phyloP scores from a whole-genome alignment of 1,140 invertebrate species.

The Apolygus lucorum region DNA sequence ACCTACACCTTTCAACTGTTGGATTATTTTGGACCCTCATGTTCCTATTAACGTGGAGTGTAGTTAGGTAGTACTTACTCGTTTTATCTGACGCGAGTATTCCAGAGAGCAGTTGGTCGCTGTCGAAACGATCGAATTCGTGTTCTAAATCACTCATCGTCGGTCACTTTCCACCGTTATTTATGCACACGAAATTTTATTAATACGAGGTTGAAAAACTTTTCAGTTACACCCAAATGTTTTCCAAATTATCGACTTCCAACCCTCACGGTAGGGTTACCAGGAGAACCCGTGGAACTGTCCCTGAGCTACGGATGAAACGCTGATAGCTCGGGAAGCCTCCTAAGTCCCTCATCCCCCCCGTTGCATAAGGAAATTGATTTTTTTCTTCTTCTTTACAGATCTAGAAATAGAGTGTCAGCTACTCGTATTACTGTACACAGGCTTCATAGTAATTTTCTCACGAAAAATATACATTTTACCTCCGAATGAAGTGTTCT shows the following conservation, averaged over 20 bases:
- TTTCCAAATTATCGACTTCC: too few relatives aligned
- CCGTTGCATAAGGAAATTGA: conserved; percentile 22
- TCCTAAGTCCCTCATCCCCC: not conserved
- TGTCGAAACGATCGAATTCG: conserved; percentile 29
- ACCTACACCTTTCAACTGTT: too few relatives aligned
- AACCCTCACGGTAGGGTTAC: too few relatives aligned
- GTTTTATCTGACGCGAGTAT: conserved; percentile 26
- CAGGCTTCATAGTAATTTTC: too few relatives aligned
- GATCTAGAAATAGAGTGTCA: conserved; percentile 2
- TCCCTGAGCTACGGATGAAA: conserved; percentile 8
- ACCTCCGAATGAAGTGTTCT: too few relatives aligned
- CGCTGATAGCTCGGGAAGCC: conserved; percentile 19
- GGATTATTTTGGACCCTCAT: too few relatives aligned
- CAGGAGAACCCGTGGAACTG: conserved; percentile 15
- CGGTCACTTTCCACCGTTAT: too few relatives aligned
- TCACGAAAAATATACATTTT: too few relatives aligned
- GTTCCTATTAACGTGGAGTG: too few relatives aligned
- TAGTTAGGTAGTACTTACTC: conserved; percentile 25
- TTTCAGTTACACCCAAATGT: too few relatives aligned
- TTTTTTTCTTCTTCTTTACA: conserved; percentile 13
- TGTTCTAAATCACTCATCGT: conserved; percentile 28
- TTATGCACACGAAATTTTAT: too few relatives aligned
- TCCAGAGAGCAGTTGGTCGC: conserved; percentile 27
- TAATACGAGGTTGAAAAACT: conserved; percentile 4
- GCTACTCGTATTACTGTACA: too few relatives aligned